Evolutionary conservation across 2,888 invertebrate species (phyloP), one percentile per base, ranked within the genome.

Genomic region (Omphaloscelis lunosa): DNA sequence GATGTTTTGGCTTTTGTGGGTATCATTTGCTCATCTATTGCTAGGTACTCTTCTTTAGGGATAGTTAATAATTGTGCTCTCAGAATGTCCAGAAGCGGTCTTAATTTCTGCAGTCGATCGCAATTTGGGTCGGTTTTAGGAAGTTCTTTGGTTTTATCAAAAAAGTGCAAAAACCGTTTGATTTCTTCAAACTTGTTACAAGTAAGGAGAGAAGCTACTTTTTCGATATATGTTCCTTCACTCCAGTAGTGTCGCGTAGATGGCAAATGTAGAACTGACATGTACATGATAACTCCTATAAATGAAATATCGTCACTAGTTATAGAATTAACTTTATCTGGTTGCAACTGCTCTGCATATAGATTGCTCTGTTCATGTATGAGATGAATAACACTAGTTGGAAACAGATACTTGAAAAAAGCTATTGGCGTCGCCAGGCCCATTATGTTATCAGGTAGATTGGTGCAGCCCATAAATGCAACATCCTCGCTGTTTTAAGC

Each of bases 151-250:
- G 62, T 81, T 76, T 83, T 86, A 70, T 84, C 75, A 67, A 70
- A 71, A 75, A 85, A 86, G 72, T 84, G 82, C n/a, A 84, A 70
- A 70, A 82, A 51, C 51, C 82, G 66, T 79, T 85, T 86, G 12
- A 85, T 83, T 71, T 82, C 68, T 83, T 87, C 86, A 67, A 86
- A 88, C 59, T 77, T 84, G 72, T 88, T 88, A 39, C 84, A 86
- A 9, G 86, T 84, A 78, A 87, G 69, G 4, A 67, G 39, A 56
- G 66, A 75, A 61, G 81, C 82, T 7, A 87, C 81, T 67, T 85
- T 82, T 82, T 84, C 81, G 34, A 85, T 58, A 65, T 75, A 83
- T 2, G 82, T 84, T 2, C 83, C 82, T 51, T 85, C 84, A 6
- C 66, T 20, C 87, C 89, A 89, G 67, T 89, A 88, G 59, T 82